Evolutionary conservation across 2,113 vertebrate species (phyloP), one percentile per base, ranked within the genome.

Genomic region (Syngnathus scovelli): DNA sequence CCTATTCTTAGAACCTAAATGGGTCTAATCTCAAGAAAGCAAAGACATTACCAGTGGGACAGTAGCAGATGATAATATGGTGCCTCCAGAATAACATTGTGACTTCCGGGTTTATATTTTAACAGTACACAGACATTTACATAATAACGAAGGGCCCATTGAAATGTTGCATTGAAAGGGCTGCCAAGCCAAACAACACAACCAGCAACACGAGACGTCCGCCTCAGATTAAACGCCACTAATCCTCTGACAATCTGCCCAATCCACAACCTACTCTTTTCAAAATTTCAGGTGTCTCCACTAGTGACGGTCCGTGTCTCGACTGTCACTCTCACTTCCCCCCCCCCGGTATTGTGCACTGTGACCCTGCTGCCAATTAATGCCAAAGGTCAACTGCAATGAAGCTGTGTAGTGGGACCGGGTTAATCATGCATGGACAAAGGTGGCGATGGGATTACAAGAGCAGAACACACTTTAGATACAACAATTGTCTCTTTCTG

Each of bases 1-100:
- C n/a, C 75, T 86, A 80, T 73, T 86, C 67, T 82, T 71, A 82
- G 79, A 80, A 72, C 55, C 49, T 59, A 82, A 85, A 73, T 81
- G 62, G 78, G 80, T 78, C 81, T 82, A 13, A 74, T 76, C 64
- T 64, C 37, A 44, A 27, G 60, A 46, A 70, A 61, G 43, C 37
- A 51, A 44, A 9, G 27, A 56, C 9, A 43, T 6, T 2, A 2
- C 1, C 6, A 8, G 7, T 51, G 21, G 5, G 18, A 41, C 54
- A 10, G 49, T 7, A n/a, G 36, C 21, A 11, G 36, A 63, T 46
- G 51, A 21, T 62, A 4, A 69, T 64, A 44, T 69, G 9, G 51
- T 61, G 36, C 1, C 12, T 11, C 64, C 13, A 9, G 3, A 5
- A 36, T 44, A 73, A 43, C n/a, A 18, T 6, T 8, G 12, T 15